A percentile compares a stretch with the other conserved stretches of the same genome.
phyloP scores from a whole-genome alignment of 1,140 invertebrate genomes.

The Anoplophora glabripennis region DNA sequence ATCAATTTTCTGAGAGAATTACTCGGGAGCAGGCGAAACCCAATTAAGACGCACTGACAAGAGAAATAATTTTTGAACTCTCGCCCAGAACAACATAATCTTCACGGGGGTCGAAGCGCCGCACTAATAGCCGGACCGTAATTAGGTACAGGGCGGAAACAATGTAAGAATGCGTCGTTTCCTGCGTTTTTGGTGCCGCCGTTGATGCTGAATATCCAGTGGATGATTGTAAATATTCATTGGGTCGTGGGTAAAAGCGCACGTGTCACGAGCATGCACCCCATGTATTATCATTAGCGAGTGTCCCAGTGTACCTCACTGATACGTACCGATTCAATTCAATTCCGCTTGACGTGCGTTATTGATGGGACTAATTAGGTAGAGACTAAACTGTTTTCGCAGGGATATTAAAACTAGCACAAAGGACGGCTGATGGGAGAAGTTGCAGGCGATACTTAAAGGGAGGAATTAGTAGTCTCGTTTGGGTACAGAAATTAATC shows the following conservation, averaged over 20 bases:
- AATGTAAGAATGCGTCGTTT: neutral
- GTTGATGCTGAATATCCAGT: neutral
- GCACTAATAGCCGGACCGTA: too few species aligned
- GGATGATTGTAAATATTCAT: slow-evolving; percentile 13
- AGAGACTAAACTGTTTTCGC: neutral
- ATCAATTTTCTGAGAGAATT: too few species aligned
- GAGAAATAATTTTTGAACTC: too few species aligned
- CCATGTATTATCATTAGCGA: slow-evolving; percentile 7
- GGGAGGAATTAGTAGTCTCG: too few species aligned
- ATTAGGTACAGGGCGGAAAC: slow-evolving; percentile 2
- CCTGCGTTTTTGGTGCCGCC: slow-evolving; percentile 3
- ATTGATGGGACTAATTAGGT: slow-evolving; percentile 14
- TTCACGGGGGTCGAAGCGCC: too few species aligned
- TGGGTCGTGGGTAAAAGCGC: slow-evolving; percentile 13
- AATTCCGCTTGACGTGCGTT: slow-evolving; percentile 6
- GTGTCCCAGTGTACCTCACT: slow-evolving; percentile 1
- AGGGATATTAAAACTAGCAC: slow-evolving; percentile 11
- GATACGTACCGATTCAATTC: slow-evolving; percentile 7
- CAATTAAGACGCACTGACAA: too few species aligned
- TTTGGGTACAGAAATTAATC: too few species aligned
- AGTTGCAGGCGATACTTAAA: too few species aligned
- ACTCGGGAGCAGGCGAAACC: too few species aligned
- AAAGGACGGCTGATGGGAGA: too few species aligned
- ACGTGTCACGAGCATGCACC: slow-evolving; percentile 13
- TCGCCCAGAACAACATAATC: too few species aligned